Base-by-base conservation (phyloP, 2,797 vertebrate genomes). In the Poeciliopsis turneri region DNA sequence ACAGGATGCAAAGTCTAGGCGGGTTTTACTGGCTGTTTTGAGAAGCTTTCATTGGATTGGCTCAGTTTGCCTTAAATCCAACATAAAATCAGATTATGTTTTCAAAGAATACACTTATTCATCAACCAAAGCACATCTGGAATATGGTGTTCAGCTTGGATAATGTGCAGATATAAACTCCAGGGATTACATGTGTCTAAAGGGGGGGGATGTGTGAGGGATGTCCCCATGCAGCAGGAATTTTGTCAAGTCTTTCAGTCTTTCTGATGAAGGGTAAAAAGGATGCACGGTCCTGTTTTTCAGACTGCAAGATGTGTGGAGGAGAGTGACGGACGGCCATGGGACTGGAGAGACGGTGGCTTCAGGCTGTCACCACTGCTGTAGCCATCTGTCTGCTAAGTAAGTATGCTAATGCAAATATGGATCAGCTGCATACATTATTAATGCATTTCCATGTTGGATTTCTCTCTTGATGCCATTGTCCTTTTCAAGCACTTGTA, bases 321-420 rank as follows among this genome's bases (percentile, higher is more conserved):
- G 94, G 86, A 88, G 94, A 90, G 93, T 95, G 95, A 96, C 88
- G 83, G 81, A 90, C 92, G 94, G 95, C 94, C 94, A 96, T 96
- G 96, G 95, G 95, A 94, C 91, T 88, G 92, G 93, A 94, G 92
- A 93, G 92, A 91, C 92, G 89, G 89, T 93, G 95, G 94, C 91
- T 94, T 91, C 93, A 92, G 88, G 92, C 92, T 93, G 90, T 95
- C 92, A 93, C 89, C 86, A 66, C 90, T 78, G 89, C 91, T 88
- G 82, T 93, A 80, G 91, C 90, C 89, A 88, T 96, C 87, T 95
- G 92, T 94, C 89, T 96, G 87, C 88, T 95, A 79, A 78, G 96
- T 96, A 89, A 95, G 95, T 96, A 91, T 84, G 78, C 86, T 82
- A 82, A 91, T 89, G 72, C 28, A 57, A 82, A 88, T 74, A 88